Evolutionary conservation across 2,113 vertebrate species (phyloP), one percentile per base, ranked within the genome.

Genomic region (Osmerus eperlanus): DNA sequence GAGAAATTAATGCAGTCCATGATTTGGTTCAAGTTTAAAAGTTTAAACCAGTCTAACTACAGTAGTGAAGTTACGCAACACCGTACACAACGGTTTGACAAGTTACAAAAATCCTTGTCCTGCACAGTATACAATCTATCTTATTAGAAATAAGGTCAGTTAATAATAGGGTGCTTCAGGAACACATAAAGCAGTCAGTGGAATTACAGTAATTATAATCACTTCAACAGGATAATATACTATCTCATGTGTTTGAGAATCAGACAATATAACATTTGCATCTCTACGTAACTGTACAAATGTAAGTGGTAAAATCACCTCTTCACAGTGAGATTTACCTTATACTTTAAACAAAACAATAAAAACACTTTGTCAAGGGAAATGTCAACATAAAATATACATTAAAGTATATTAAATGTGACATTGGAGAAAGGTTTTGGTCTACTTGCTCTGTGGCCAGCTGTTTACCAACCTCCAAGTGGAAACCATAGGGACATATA

Each of bases 121-220:
- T 47, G 32, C 21, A 14, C 1, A 65, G n/a, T 36, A 65, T 36
- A 19, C 3, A 14, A 47, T 11, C 41, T 12, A 8, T 65, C 36
- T 19, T 7, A n/a, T 65, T 14, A 19, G 8, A 21, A 68, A 54
- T 28, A 29, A 29, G 54, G 1, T 56, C 18, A 18, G n/a, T 13
- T 29, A 13, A 70, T 83, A 78, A 84, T 82, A 77, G 78, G 59
- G 72, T 71, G 83, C 75, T 88, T 82, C 75, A 56, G 54, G n/a
- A 78, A 80, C 64, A 60, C 65, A 66, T 41, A 11, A n/a, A 62
- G 11, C 41, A 67, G 53, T 68, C 58, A 67, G 58, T 68, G 16
- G 58, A 32, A 70, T 25, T 28, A 81, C 75, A 55, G 36, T 65
- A 47, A 8, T 41, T 65, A 67, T 56, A 72, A 80, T 73, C 73